phyloP scores from a whole-genome alignment of 2,888 invertebrate species.

The Syritta pipiens region DNA sequence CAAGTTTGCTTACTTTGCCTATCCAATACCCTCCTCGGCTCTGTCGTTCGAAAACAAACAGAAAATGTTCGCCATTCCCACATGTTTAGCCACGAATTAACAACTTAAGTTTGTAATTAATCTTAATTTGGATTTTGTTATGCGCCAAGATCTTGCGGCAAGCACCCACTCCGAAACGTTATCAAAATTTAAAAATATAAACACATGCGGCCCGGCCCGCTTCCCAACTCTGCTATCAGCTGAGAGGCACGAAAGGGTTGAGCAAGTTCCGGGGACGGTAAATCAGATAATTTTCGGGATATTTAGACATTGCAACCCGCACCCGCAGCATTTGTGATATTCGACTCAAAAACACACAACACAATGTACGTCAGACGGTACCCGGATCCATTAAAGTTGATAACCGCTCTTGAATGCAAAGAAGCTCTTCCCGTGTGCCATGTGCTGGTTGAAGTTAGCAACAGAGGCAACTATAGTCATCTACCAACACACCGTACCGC shows the following conservation, averaged over 20 bases:
- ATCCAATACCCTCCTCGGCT: conserved; percentile 8
- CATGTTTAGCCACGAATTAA: conserved; percentile 72
- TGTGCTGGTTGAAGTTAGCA: conserved; percentile 12
- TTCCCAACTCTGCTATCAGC: not conserved
- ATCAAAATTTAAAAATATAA: conserved; percentile 45
- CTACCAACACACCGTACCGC: not conserved
- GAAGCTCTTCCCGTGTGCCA: not conserved
- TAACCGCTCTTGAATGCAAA: conserved; percentile 50
- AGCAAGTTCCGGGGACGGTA: conserved; percentile 16
- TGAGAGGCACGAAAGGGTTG: conserved; percentile 2
- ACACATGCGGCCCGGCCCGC: not conserved
- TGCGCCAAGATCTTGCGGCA: conserved; percentile 58
- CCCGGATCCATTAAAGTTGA: conserved; percentile 34
- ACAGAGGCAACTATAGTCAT: not conserved
- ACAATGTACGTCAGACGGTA: conserved; percentile 24
- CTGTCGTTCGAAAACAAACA: conserved; percentile 29
- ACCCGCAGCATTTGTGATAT: conserved; percentile 2
- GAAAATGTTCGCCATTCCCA: conserved; percentile 56
- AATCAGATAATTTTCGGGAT: conserved; percentile 47
- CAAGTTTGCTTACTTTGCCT: conserved; percentile 63
- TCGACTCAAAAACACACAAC: conserved; percentile 1
- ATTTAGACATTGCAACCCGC: conserved; percentile 15
- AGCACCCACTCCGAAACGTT: conserved; percentile 10
- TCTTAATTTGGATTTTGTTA: conserved; percentile 71
- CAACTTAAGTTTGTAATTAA: conserved; percentile 73